These are phyloP conservation scores for Yponomeuta sedellus DNA, from an alignment of 2,888 invertebrate genomes.

Conservation along the genomic window DNA sequence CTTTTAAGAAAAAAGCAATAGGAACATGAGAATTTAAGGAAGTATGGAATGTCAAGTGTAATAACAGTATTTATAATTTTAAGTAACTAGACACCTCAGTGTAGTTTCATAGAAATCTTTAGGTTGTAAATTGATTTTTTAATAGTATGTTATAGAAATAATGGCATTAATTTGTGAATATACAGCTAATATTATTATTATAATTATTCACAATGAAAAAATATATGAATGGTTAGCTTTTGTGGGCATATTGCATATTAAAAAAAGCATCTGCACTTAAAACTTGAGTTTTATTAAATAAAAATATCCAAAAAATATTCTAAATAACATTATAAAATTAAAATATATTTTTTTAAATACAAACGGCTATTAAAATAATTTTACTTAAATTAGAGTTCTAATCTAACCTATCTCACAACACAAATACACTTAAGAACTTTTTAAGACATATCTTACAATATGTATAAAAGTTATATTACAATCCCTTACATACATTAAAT, in stretches of 20 bases:
- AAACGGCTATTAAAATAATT: background rate
- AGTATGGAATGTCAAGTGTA: background rate
- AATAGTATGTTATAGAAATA: conserved; percentile 5
- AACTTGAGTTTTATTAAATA: conserved; percentile 42
- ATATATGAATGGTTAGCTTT: conserved; percentile 68
- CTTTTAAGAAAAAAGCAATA: background rate
- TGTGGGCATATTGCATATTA: conserved; percentile 72
- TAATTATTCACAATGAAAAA: conserved; percentile 50
- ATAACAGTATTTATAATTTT: conserved; percentile 4
- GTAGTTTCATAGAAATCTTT: background rate
- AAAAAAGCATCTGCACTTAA: conserved; percentile 61
- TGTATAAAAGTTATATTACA: background rate
- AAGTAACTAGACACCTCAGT: background rate
- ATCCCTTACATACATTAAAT: conserved; percentile 10
- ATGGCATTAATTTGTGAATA: conserved; percentile 46
- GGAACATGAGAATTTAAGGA: too few relatives aligned
- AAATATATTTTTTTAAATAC: conserved; percentile 6
- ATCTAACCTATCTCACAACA: background rate
- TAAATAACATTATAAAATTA: conserved; percentile 11
- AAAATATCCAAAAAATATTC: background rate
- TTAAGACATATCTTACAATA: background rate
- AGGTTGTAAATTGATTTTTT: conserved; percentile 13
- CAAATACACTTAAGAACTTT: background rate
- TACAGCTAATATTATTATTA: conserved; percentile 31
- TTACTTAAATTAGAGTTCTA: background rate